Conservation (phyloP, 2,113 vertebrate species). For the Dissostichus mawsoni region DNA sequence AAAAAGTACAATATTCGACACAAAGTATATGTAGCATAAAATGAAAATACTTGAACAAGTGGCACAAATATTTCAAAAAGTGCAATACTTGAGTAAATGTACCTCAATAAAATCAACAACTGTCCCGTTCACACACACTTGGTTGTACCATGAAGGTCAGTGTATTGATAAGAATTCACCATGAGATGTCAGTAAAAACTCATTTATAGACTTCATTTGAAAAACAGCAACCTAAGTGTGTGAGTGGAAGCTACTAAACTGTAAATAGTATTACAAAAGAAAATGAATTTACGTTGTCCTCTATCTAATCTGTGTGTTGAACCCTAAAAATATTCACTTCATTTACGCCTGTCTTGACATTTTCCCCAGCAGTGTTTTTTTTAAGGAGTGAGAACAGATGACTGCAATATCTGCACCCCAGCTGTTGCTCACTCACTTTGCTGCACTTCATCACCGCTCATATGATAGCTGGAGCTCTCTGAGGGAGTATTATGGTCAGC, state of each 20-base stretch:
- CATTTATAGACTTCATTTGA: not conserved
- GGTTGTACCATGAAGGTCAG: not conserved
- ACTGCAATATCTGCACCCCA: slow-evolving; percentile 39
- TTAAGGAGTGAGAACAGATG: slow-evolving; percentile 39
- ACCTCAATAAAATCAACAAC: no score
- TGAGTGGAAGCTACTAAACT: no score
- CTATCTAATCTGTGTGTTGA: not conserved
- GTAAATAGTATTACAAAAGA: not conserved
- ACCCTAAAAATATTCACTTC: no score
- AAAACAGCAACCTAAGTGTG: not conserved
- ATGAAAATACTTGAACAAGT: no score
- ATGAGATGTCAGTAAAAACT: slow-evolving; percentile 52
- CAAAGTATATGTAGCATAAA: no score
- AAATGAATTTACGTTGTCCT: not conserved
- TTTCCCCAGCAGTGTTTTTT: not conserved
- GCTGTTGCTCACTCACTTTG: slow-evolving; percentile 45
- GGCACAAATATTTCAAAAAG: no score
- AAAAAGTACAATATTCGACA: no score
- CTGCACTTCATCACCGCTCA: slow-evolving; percentile 26
- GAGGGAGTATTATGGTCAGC: slow-evolving; percentile 20
- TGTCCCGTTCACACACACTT: not conserved
- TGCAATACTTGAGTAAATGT: no score
- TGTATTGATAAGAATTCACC: slow-evolving; percentile 5
- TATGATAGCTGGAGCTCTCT: slow-evolving; percentile 31
- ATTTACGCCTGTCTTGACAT: no score